A percentile compares a stretch with the other conserved stretches of the same genome.
phyloP scores from a whole-genome alignment of 2,888 invertebrate genomes.

The Ptychoptera albimana region DNA sequence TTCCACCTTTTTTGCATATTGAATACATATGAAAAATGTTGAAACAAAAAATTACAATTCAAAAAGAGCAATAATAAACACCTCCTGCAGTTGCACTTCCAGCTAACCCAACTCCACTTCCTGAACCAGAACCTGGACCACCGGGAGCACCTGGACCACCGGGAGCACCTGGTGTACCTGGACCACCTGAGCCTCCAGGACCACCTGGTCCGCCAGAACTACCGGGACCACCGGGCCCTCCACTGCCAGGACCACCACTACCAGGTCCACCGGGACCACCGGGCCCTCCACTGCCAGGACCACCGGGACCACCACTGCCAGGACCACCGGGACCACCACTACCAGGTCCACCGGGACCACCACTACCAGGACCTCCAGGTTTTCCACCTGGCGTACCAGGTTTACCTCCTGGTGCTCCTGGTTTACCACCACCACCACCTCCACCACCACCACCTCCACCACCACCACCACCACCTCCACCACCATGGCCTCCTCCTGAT shows the following conservation, averaged over 20 bases:
- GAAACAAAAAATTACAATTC: no score
- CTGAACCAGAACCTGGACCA: constrained; percentile 10
- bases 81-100: constrained; percentile 10
- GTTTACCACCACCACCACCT: constrained; percentile 4
- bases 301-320: not conserved
- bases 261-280: constrained; percentile 3
- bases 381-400: constrained; percentile 3
- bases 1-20: no score
- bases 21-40: no score
- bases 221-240: constrained; percentile 1
- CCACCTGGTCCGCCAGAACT: constrained; percentile 7
- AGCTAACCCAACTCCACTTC: constrained; percentile 9
- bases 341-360: constrained; percentile 14
- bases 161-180: constrained; percentile 23
- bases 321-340: constrained; percentile 4
- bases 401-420: constrained; percentile 19
- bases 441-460: constrained; percentile 9
- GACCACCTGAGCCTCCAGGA: constrained; percentile 8
- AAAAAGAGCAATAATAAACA: no score
- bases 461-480: constrained; percentile 11
- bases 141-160: constrained; percentile 11
- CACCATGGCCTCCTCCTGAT: constrained; percentile 9
- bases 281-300: constrained; percentile 5
- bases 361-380: constrained; percentile 10
- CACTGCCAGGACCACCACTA: constrained; percentile 7